phyloP scores from a whole-genome alignment of 1,140 invertebrate species.

The Cydia pomonella region DNA sequence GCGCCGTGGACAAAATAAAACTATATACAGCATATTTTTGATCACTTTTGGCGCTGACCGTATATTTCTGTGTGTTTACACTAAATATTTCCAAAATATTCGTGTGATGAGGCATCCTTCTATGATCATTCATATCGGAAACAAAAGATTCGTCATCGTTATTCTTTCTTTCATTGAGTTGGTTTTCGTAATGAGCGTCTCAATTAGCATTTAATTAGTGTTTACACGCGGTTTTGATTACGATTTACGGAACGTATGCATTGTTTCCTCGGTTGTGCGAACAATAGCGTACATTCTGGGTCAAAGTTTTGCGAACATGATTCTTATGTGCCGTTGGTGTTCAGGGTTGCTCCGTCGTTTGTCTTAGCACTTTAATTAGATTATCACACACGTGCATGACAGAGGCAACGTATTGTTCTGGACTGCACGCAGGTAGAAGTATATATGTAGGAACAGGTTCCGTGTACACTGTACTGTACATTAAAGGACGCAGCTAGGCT shows the following conservation, averaged over 20 bases:
- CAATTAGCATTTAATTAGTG: neutral
- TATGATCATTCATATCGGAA: neutral
- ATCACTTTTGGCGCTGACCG: too few species aligned
- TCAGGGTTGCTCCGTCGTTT: neutral
- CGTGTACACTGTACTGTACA: too few species aligned
- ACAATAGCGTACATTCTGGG: conserved; percentile 6
- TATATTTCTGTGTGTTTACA: too few species aligned
- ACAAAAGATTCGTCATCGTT: neutral
- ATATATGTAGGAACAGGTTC: too few species aligned
- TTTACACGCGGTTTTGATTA: conserved; percentile 1
- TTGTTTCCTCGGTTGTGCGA: conserved; percentile 11
- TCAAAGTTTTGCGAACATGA: conserved; percentile 3
- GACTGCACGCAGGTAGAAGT: too few species aligned
- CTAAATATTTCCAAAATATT: too few species aligned
- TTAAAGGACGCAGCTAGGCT: too few species aligned
- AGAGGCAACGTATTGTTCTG: too few species aligned
- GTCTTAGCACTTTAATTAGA: neutral
- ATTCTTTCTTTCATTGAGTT: neutral
- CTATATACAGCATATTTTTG: too few species aligned
- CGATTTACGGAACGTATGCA: neutral
- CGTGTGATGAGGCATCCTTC: too few species aligned
- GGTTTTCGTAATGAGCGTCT: neutral
- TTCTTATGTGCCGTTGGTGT: neutral
- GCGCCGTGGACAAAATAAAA: too few species aligned
- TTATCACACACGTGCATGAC: neutral